Evolutionary conservation across 2,797 vertebrate species (phyloP).

Genomic region (Trematomus bernacchii): DNA sequence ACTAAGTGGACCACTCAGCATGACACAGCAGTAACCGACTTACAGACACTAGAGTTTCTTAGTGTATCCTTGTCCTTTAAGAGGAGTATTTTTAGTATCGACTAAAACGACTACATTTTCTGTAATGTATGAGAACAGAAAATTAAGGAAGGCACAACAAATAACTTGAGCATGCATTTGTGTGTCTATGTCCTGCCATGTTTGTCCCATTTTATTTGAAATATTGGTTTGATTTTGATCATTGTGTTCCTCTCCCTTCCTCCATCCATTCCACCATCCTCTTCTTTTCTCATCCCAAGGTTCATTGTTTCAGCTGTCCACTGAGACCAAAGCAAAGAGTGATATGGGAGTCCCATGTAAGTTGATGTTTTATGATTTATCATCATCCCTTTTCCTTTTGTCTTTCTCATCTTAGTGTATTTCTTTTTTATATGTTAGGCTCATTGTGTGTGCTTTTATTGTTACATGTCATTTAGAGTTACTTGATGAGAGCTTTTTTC

Average conservation of each 20-base stretch:
- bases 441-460: slow-evolving; percentile 15
- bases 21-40: slow-evolving; percentile 59
- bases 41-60: not conserved
- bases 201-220: slow-evolving; percentile 63
- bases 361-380: slow-evolving; percentile 87
- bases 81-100: not conserved
- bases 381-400: slow-evolving; percentile 71
- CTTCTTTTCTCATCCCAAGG: slow-evolving; percentile 84
- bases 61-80: not conserved
- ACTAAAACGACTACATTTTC: no score
- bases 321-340: slow-evolving; percentile 94
- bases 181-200: slow-evolving; percentile 50
- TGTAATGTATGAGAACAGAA: not conserved
- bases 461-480: slow-evolving; percentile 27
- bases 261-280: slow-evolving; percentile 84
- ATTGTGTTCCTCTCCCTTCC: slow-evolving; percentile 83
- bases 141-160: not conserved
- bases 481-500: slow-evolving; percentile 19
- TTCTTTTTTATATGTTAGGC: slow-evolving; percentile 29
- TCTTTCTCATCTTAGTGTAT: slow-evolving; percentile 31
- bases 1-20: slow-evolving; percentile 55
- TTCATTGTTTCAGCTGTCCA: slow-evolving; percentile 97
- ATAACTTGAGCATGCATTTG: slow-evolving; percentile 6
- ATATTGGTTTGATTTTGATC: slow-evolving; percentile 80
- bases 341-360: slow-evolving; percentile 98